Conservation (phyloP, 2,113 vertebrate species). For the Phyllostomus discolor region DNA sequence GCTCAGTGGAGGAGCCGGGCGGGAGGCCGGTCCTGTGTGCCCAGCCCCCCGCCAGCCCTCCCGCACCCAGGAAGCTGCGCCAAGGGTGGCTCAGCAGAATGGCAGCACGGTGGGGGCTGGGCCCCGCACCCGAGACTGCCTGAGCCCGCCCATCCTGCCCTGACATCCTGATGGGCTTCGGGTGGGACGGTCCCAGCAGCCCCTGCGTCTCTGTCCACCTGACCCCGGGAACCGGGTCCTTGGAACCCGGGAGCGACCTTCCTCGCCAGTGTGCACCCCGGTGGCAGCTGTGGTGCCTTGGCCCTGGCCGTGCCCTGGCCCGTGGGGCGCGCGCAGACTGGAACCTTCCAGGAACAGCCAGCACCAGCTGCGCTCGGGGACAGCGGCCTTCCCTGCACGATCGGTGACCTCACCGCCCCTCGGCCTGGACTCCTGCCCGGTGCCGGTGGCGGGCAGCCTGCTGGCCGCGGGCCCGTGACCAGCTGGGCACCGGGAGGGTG, state of each 20-base stretch:
- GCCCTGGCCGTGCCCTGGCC: not conserved
- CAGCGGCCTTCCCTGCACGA: accelerated
- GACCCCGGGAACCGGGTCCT: accelerated
- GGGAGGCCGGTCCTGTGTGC: not conserved
- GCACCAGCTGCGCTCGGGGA: too few relatives aligned
- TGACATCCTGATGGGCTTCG: too few relatives aligned
- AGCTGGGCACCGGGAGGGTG: not conserved
- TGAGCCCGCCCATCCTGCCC: too few relatives aligned
- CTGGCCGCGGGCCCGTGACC: accelerated
- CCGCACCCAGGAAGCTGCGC: too few relatives aligned
- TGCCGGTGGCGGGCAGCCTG: not conserved
- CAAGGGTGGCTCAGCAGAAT: too few relatives aligned
- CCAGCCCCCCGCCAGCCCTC: too few relatives aligned
- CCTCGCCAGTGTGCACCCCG: accelerated
- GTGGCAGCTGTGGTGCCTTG: not conserved
- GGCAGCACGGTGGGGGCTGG: too few relatives aligned
- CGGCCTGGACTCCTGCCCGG: not conserved
- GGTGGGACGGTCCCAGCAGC: too few relatives aligned
- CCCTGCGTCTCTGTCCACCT: accelerated
- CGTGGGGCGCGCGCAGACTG: not conserved
- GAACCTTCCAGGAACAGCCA: not conserved
- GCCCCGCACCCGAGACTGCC: too few relatives aligned
- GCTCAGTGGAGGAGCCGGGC: not conserved
- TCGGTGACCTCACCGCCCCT: accelerated
- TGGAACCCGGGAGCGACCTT: not conserved